Base-by-base conservation (phyloP, 1,140 invertebrate species). In the Neuroterus valhalla region DNA sequence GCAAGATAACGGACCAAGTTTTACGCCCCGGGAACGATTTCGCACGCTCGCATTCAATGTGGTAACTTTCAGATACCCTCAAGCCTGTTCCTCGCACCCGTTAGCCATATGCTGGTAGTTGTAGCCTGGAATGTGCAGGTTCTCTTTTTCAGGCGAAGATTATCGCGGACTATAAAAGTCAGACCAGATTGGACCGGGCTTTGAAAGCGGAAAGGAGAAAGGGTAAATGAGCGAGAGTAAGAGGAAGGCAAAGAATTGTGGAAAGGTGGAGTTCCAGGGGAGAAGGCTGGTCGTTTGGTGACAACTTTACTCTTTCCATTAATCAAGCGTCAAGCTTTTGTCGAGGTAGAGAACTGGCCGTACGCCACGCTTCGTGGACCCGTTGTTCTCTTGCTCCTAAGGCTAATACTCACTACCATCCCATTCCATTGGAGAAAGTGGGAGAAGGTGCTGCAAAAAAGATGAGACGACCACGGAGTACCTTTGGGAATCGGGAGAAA, bases 351-450 rank as follows among this genome's bases (percentile, higher is more conserved):
- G 72, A 69, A 81, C 55, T 62, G 15, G 55, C 31, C 55, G 26
- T 62, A 62, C 55, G 55, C 55, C 55, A 62, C 55, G 55, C 55
- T 62, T 62, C 23, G 26, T 38, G 55, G 81, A 76, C 82, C 83
- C 81, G 84, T 86, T 86, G 84, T 86, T 84, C 84, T 81, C 77
- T 81, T 84, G 83, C 85, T 87, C 80, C 86, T 86, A 86, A 82
- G 81, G 85, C 76, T 86, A 87, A 86, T 86, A 81, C 82, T 83
- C 43, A 81, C 78, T 75, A 78, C 44, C 10, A n/a, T 75, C 80
- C 44, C n/a, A n/a, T 69, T 11, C 26, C 68, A 26, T 68, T 69
- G 14, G 44, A 21, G 68, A 48, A 45, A 68, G 42, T 14, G 23
- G 45, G 50, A 19, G 26, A 23, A 31, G 31, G 23, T n/a, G 23